Evolutionary conservation across 2,113 vertebrate genomes (phyloP).

Genomic region (Condylura cristata): DNA sequence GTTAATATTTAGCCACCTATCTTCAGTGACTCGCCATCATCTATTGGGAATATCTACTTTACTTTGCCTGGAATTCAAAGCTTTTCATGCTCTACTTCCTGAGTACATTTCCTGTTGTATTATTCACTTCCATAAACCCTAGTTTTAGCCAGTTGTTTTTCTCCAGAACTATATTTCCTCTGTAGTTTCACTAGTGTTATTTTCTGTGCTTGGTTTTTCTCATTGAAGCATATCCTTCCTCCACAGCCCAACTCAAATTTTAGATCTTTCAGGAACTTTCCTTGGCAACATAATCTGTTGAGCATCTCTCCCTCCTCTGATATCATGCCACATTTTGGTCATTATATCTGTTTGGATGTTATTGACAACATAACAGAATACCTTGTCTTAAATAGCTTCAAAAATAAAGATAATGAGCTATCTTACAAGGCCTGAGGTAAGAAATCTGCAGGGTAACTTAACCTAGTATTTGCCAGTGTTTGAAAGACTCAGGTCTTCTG

Average conservation of each 20-base stretch:
- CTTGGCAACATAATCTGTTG: rapidly evolving
- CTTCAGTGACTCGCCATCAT: neutral
- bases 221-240: neutral
- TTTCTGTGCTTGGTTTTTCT: neutral
- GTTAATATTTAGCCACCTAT: neutral
- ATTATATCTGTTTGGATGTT: neutral
- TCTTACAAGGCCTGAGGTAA: neutral
- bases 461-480: neutral
- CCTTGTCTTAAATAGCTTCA: neutral
- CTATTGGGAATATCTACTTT: neutral
- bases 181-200: neutral
- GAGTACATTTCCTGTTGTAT: neutral
- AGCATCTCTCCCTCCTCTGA: neutral
- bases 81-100: neutral
- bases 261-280: neutral
- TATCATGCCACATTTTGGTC: neutral
- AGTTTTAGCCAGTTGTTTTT: neutral
- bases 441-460: neutral
- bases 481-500: neutral
- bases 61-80: neutral
- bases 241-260: neutral
- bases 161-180: neutral
- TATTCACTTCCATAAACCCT: neutral
- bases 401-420: neutral
- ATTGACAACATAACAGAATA: neutral